These are phyloP conservation scores for Microtus montanus DNA, from an alignment of 2,113 vertebrate genomes.

Conservation along the genomic window DNA sequence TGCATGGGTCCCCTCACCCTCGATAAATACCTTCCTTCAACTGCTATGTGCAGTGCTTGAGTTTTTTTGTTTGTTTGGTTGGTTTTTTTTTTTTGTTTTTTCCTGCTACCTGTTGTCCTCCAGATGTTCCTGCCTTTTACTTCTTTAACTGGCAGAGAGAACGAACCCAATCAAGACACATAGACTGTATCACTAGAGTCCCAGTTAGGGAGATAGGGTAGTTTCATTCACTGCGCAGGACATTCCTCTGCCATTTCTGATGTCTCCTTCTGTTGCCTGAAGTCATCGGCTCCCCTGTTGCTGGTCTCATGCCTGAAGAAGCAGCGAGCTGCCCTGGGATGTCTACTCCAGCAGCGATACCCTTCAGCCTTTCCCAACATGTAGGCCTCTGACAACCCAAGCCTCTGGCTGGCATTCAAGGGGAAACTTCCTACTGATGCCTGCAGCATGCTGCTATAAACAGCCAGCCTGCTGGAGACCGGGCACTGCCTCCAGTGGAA, in stretches of 20 bases:
- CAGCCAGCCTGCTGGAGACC: neutral
- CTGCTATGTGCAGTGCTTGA: neutral
- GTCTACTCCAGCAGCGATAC: fast-evolving
- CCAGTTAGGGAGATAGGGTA: neutral
- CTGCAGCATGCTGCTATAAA: fast-evolving
- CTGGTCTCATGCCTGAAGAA: neutral
- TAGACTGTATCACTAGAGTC: neutral
- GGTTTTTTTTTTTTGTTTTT: too few relatives aligned
- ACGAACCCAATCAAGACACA: neutral
- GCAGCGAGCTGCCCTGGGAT: neutral
- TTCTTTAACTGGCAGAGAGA: neutral
- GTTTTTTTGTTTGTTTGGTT: neutral
- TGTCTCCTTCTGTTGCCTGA: neutral
- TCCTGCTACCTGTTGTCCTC: too few relatives aligned
- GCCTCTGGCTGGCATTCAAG: neutral
- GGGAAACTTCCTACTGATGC: neutral
- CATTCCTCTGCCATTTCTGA: neutral
- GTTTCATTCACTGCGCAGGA: fast-evolving
- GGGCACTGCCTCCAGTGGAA: neutral
- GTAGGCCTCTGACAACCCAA: neutral
- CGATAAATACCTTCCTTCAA: neutral
- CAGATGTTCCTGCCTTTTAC: neutral
- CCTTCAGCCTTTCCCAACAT: neutral
- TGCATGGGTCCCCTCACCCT: neutral
- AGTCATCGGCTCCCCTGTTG: neutral